Conservation (phyloP, 1,140 invertebrate genomes). For the Dendrolimus kikuchii region DNA sequence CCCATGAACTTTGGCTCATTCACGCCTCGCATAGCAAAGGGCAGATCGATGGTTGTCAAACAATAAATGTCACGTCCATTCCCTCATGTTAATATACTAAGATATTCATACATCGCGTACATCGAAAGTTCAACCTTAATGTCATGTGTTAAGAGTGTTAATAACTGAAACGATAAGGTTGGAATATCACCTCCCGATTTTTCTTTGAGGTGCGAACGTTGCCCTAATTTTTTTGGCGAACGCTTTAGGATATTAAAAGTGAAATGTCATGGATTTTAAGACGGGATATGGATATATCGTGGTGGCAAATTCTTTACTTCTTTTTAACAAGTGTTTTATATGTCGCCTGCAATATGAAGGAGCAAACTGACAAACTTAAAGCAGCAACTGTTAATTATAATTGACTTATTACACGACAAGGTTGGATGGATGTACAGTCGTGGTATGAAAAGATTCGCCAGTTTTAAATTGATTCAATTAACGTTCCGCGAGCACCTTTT, state of each 20-base stretch:
- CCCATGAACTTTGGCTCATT: conserved; percentile 48
- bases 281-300: not conserved
- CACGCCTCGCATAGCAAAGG: conserved; percentile 59
- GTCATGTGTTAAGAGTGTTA: conserved; percentile 1
- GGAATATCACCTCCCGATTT: conserved; percentile 37
- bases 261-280: conserved; percentile 7
- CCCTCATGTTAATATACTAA: conserved; percentile 42
- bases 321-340: too few species aligned
- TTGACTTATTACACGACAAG: too few species aligned
- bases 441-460: too few species aligned
- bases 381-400: too few species aligned
- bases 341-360: too few species aligned
- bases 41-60: conserved; percentile 69
- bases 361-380: too few species aligned
- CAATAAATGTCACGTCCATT: conserved; percentile 68
- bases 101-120: conserved; percentile 7
- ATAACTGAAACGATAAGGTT: conserved; percentile 8
- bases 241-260: conserved; percentile 39
- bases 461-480: too few species aligned
- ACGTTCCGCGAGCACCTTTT: too few species aligned
- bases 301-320: too few species aligned
- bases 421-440: too few species aligned
- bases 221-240: conserved; percentile 47
- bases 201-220: conserved; percentile 59
- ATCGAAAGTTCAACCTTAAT: conserved; percentile 5